Percentiles rank a stretch among this genome's conserved stretches.
These are phyloP conservation scores for Drosophila eugracilis DNA, from an alignment of 1,140 invertebrate genomes.

Conservation along the genomic window DNA sequence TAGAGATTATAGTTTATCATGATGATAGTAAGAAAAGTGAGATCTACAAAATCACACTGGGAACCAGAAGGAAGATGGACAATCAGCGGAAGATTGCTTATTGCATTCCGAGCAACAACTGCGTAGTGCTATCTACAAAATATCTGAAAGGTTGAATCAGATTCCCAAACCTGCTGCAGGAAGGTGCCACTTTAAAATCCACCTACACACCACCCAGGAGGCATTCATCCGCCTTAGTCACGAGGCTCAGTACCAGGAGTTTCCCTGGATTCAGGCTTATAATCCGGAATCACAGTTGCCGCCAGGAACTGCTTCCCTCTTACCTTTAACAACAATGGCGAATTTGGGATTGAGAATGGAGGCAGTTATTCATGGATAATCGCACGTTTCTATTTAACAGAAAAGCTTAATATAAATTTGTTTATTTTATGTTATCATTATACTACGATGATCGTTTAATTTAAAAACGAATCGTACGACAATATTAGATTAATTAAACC, in stretches of 20 bases:
- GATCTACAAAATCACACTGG: conserved; percentile 47
- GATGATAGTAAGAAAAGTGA: conserved; percentile 49
- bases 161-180: conserved; percentile 51
- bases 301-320: conserved; percentile 17
- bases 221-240: conserved; percentile 62
- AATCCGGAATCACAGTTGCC: background rate
- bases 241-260: conserved; percentile 73
- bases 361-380: conserved; percentile 44
- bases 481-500: background rate
- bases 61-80: background rate
- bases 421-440: too few species aligned
- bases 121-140: conserved; percentile 56
- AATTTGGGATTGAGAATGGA: conserved; percentile 62
- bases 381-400: conserved; percentile 18
- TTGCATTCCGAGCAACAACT: conserved; percentile 73
- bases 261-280: conserved; percentile 67
- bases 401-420: too few species aligned
- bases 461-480: conserved; percentile 4
- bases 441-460: background rate
- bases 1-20: conserved; percentile 65
- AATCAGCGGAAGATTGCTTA: conserved; percentile 40
- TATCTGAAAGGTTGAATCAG: conserved; percentile 63
- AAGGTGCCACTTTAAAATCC: conserved; percentile 65
- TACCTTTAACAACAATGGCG: conserved; percentile 55
- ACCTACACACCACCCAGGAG: conserved; percentile 71